phyloP scores from a whole-genome alignment of 2,797 vertebrate genomes.

The Sternarchorhynchus goeldii region DNA sequence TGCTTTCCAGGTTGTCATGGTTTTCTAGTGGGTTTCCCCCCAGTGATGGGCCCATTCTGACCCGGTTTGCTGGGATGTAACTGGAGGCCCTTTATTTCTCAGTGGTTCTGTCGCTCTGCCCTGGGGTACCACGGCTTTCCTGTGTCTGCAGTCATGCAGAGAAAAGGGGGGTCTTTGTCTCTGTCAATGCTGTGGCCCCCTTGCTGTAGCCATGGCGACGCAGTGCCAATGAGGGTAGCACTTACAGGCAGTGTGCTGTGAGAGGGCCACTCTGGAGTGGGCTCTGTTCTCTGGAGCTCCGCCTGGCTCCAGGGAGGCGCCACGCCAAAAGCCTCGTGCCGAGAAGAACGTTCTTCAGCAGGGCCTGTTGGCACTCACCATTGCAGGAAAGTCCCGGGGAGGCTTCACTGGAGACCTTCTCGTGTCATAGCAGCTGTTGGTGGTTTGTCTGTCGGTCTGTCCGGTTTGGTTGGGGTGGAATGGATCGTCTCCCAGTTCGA shows the following conservation, averaged over 20 bases:
- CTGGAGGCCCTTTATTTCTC: slow-evolving; percentile 25
- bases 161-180: slow-evolving; percentile 21
- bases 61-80: slow-evolving; percentile 34
- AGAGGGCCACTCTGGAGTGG: slow-evolving; percentile 11
- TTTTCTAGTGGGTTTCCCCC: too few relatives aligned
- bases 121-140: slow-evolving; percentile 25
- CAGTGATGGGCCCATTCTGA: slow-evolving; percentile 7
- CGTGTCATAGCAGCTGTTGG: neutral
- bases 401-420: neutral
- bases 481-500: neutral
- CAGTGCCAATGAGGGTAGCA: neutral
- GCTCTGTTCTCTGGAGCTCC: neutral
- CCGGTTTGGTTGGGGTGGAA: neutral
- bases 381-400: neutral
- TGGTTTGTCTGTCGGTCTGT: neutral
- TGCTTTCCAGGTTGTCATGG: too few relatives aligned
- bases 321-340: neutral
- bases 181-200: slow-evolving; percentile 3
- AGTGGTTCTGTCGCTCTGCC: slow-evolving; percentile 21
- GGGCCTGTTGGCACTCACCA: neutral
- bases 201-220: slow-evolving; percentile 42
- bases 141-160: slow-evolving; percentile 34
- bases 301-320: slow-evolving; percentile 3
- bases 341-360: too few relatives aligned
- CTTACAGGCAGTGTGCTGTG: neutral